phyloP scores from a whole-genome alignment of 1,140 invertebrate species.

The Drosophila lowei region DNA sequence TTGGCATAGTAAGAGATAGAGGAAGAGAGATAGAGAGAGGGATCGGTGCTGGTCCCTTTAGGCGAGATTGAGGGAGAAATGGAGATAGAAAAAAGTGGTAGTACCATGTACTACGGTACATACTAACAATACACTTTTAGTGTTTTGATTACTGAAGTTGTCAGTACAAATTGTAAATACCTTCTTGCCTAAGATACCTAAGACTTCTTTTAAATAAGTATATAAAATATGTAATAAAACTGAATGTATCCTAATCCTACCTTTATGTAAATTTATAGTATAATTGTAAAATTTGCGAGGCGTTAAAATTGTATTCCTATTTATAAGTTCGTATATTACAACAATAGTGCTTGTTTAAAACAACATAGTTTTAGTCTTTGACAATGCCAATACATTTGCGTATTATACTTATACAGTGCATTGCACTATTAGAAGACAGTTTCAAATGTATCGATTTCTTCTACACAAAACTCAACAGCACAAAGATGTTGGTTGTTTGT shows the following conservation, averaged over 20 bases:
- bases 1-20: slow-evolving; percentile 1
- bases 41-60: too few relatives aligned
- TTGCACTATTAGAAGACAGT: too few relatives aligned
- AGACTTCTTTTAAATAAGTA: neutral
- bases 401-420: too few relatives aligned
- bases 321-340: slow-evolving; percentile 5
- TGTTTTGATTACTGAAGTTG: slow-evolving; percentile 9
- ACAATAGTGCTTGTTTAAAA: slow-evolving; percentile 35
- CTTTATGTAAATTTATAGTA: neutral
- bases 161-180: slow-evolving; percentile 2
- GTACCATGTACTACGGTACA: slow-evolving; percentile 22
- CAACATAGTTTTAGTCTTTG: slow-evolving; percentile 45
- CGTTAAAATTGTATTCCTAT: slow-evolving; percentile 10
- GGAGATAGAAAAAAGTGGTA: neutral
- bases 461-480: too few relatives aligned
- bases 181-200: neutral
- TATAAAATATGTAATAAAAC: slow-evolving; percentile 2
- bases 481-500: too few relatives aligned
- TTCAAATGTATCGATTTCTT: too few relatives aligned
- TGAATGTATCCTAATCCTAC: neutral
- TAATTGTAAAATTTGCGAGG: slow-evolving; percentile 23
- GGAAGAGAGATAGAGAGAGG: too few relatives aligned
- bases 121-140: slow-evolving; percentile 24
- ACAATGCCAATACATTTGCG: slow-evolving; percentile 16
- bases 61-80: neutral